Evolutionary conservation across 2,797 vertebrate genomes (phyloP).

Genomic region (Emydoidea blandingii): DNA sequence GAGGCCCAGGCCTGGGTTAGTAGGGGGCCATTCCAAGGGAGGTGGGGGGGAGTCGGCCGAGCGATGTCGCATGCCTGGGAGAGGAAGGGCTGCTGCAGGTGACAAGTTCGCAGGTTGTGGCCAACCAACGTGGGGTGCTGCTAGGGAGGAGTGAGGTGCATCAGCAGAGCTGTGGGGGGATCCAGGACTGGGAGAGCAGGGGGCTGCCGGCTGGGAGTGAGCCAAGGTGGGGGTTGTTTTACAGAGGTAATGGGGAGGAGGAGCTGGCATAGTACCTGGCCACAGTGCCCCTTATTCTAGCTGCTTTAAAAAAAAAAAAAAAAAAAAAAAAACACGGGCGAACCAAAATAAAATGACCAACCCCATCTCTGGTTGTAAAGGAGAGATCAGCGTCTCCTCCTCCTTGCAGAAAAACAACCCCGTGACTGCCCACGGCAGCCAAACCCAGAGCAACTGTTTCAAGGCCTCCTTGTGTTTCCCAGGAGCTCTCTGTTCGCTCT

Average conservation of each 20-base stretch:
- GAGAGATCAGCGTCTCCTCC: background rate
- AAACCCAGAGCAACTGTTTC: background rate
- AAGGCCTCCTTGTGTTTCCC: background rate
- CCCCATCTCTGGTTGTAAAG: background rate
- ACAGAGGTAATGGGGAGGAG: background rate
- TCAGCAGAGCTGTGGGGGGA: background rate
- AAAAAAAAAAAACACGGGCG: background rate
- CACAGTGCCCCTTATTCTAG: background rate
- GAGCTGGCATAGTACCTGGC: accelerated
- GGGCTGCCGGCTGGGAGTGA: background rate
- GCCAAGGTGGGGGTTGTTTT: background rate
- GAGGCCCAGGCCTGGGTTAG: background rate
- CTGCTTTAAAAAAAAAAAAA: background rate
- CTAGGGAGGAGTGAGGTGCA: background rate
- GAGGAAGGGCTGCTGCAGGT: background rate
- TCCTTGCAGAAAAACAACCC: background rate
- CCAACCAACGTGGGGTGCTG: background rate
- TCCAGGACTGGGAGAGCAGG: background rate
- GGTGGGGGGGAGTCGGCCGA: background rate
- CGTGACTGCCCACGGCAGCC: background rate
- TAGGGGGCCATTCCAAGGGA: background rate
- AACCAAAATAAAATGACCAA: background rate
- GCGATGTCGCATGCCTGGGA: background rate
- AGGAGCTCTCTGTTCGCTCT: background rate
- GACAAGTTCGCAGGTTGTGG: background rate